Percentiles rank a stretch among this genome's conserved stretches.
phyloP scores from a whole-genome alignment of 2,113 vertebrate species.

The Podiceps cristatus region DNA sequence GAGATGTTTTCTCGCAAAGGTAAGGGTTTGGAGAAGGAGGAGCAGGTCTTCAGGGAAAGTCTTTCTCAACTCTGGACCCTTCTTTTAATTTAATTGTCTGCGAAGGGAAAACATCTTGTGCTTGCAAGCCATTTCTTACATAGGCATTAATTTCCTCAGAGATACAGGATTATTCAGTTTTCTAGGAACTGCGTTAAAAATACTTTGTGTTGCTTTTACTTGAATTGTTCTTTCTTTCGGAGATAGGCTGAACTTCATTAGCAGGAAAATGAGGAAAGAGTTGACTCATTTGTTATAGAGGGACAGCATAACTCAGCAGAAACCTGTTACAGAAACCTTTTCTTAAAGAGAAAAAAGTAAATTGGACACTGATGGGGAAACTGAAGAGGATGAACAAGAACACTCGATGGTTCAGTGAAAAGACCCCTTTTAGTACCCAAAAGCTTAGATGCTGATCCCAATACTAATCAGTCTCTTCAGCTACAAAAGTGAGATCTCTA shows the following conservation, averaged over 20 bases:
- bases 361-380: background rate
- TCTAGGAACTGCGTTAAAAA: background rate
- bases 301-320: background rate
- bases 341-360: background rate
- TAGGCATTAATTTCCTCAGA: background rate
- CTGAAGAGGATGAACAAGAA: background rate
- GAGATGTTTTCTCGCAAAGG: slow-evolving; percentile 98
- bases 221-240: background rate
- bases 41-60: background rate
- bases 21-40: slow-evolving; percentile 61
- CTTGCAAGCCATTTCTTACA: background rate
- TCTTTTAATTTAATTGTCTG: background rate
- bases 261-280: background rate
- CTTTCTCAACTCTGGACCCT: background rate
- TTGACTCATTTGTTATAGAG: background rate
- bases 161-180: background rate
- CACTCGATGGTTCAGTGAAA: background rate
- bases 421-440: background rate
- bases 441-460: background rate
- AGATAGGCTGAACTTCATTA: background rate
- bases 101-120: background rate
- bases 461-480: fast-evolving
- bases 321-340: background rate
- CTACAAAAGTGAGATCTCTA: background rate
- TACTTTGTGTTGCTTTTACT: background rate